phyloP scores from a whole-genome alignment of 2,888 invertebrate genomes.

The Standfussiana lucernea region DNA sequence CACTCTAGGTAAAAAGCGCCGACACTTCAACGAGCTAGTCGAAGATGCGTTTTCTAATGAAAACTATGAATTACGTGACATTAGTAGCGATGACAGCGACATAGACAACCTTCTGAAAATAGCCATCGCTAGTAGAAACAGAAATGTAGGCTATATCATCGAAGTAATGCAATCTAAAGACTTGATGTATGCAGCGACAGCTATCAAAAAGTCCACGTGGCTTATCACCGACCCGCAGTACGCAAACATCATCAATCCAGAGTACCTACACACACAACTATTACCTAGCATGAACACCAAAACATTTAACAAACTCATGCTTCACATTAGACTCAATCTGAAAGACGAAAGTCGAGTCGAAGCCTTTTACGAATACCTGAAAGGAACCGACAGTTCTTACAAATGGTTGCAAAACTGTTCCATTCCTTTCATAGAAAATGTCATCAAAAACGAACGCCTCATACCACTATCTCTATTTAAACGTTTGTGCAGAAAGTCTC shows the following conservation, averaged over 20 bases:
- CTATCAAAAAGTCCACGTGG: constrained; percentile 81
- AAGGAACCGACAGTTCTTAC: constrained; percentile 68
- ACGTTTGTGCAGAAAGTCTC: constrained; percentile 77
- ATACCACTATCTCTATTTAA: constrained; percentile 67
- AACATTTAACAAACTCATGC: constrained; percentile 78
- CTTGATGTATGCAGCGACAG: constrained; percentile 81
- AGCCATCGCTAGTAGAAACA: constrained; percentile 76
- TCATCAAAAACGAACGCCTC: constrained; percentile 66
- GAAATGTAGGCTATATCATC: constrained; percentile 77
- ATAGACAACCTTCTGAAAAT: constrained; percentile 80
- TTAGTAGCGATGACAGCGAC: constrained; percentile 72
- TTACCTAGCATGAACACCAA: constrained; percentile 80
- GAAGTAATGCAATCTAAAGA: constrained; percentile 79
- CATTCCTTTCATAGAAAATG: constrained; percentile 73
- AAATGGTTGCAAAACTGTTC: constrained; percentile 84
- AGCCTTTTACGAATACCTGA: constrained; percentile 78
- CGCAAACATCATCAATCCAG: constrained; percentile 80
- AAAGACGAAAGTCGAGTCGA: constrained; percentile 80
- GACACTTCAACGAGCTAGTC: constrained; percentile 75
- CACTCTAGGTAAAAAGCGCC: constrained; percentile 76
- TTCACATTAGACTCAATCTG: constrained; percentile 78
- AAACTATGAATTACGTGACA: constrained; percentile 60
- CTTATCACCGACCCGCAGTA: constrained; percentile 79
- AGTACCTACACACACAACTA: constrained; percentile 76
- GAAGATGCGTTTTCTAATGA: constrained; percentile 66